Base-by-base conservation (phyloP, 2,113 vertebrate genomes). In the Passer montanus region DNA sequence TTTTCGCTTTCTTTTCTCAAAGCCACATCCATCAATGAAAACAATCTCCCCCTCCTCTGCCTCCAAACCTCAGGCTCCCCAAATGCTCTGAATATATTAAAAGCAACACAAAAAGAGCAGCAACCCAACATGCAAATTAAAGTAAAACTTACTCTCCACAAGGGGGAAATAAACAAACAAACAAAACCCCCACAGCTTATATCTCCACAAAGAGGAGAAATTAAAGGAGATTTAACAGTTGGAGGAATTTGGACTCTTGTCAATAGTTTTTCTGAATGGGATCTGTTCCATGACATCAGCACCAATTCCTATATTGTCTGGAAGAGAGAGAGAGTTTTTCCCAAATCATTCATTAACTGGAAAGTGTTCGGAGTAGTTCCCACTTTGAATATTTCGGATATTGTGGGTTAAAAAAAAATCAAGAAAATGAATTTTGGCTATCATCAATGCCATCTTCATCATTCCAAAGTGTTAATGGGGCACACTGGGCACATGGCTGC, bases 91-190 rank as follows among this genome's bases (percentile, higher is more conserved):
- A 93, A 95, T 84, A 81, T 37, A 92, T 94, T 86, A 90, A 93
- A 87, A 4, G 18, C 64, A 74, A 16, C 39, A 96, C 94, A 94
- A 94, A 93, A 90, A 95, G 85, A 96, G 73, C 93, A 95, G 58
- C 80, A 94, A 84, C 83, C 73, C 92, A 78, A 96, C 83, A 81
- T 87, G 94, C 93, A 94, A 96, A 94, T 93, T 46, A 93, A 95
- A 90, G 92, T 44, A 90, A 94, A 94, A 72, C 79, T 81, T 10
- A 3, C 20, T 58, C 60, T 62, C 86, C 18, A 1, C 85, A 60
- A 96, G 80, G 73, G 76, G 72, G 76, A 94, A 95, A 92, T 78
- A 94, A 93, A 95, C 90, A 96, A 95, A 85, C 87, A 96, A 95
- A 77, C 70, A 64, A 94, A 94, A 79, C 90, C 79, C 85, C 79